These are phyloP conservation scores for Phaethon lepturus DNA, from an alignment of 2,113 vertebrate genomes.

Conservation along the genomic window DNA sequence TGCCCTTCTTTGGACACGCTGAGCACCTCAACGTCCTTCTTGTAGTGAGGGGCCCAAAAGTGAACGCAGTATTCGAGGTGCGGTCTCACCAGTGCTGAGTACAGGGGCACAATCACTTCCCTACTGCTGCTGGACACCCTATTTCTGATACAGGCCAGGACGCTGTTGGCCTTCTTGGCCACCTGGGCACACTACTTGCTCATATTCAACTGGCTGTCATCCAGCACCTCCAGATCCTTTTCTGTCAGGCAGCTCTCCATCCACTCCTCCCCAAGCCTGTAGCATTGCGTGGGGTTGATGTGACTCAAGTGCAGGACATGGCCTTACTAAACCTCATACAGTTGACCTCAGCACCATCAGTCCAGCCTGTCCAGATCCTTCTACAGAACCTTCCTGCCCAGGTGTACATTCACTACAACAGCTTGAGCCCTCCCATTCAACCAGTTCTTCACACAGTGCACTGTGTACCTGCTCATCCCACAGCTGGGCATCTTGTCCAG, in stretches of 20 bases:
- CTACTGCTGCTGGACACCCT: too few relatives aligned
- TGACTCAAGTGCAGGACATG: too few relatives aligned
- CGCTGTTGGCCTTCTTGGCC: background rate
- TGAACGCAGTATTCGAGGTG: background rate
- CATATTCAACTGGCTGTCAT: background rate
- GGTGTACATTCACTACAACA: background rate
- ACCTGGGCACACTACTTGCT: background rate
- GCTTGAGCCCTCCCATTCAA: background rate
- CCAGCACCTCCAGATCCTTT: background rate
- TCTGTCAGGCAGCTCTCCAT: background rate
- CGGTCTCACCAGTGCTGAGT: fast-evolving
- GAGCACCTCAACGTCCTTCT: too few relatives aligned
- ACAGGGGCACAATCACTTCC: background rate
- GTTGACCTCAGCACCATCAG: too few relatives aligned
- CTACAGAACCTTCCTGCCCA: background rate
- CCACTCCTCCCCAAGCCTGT: background rate
- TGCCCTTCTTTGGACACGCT: too few relatives aligned
- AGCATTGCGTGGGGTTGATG: background rate
- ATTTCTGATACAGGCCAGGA: background rate
- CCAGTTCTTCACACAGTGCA: background rate
- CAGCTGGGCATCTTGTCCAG: background rate
- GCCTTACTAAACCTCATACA: too few relatives aligned
- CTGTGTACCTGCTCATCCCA: background rate
- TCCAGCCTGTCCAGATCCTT: background rate
- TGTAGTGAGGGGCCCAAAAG: background rate